These are phyloP conservation scores for Aphaenogaster floridana DNA, from an alignment of 1,140 invertebrate species.

Conservation along the genomic window DNA sequence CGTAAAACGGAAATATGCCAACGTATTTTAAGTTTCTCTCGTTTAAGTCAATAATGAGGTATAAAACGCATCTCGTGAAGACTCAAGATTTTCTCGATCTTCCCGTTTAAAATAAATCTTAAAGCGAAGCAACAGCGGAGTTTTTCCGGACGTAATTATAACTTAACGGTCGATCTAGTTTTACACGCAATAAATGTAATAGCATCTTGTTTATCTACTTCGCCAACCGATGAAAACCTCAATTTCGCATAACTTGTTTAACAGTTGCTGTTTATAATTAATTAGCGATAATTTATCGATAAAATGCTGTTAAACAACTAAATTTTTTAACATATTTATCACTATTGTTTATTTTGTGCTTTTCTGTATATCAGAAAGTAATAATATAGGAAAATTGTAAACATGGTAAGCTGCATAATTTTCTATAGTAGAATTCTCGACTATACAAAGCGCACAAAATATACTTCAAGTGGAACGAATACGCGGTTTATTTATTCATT, in stretches of 20 bases:
- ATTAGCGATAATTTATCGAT: not conserved
- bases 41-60: slow-evolving; percentile 33
- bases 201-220: not conserved
- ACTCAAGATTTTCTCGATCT: not conserved
- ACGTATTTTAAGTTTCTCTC: slow-evolving; percentile 12
- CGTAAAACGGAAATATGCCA: slow-evolving; percentile 5
- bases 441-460: not conserved
- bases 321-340: not conserved
- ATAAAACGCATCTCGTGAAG: not conserved
- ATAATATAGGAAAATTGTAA: not conserved
- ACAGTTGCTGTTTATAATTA: not conserved
- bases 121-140: not conserved
- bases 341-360: not conserved
- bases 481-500: not conserved
- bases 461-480: not conserved
- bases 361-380: not conserved
- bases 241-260: slow-evolving; percentile 6
- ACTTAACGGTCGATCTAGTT: slow-evolving; percentile 5
- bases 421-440: not conserved
- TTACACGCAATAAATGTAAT: not conserved
- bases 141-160: slow-evolving; percentile 19
- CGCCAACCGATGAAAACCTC: not conserved
- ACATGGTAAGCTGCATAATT: not conserved
- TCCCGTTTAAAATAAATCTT: not conserved
- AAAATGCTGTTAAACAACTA: not conserved